Base-by-base conservation (phyloP, 2,888 invertebrate genomes). In the Diadromus collaris region DNA sequence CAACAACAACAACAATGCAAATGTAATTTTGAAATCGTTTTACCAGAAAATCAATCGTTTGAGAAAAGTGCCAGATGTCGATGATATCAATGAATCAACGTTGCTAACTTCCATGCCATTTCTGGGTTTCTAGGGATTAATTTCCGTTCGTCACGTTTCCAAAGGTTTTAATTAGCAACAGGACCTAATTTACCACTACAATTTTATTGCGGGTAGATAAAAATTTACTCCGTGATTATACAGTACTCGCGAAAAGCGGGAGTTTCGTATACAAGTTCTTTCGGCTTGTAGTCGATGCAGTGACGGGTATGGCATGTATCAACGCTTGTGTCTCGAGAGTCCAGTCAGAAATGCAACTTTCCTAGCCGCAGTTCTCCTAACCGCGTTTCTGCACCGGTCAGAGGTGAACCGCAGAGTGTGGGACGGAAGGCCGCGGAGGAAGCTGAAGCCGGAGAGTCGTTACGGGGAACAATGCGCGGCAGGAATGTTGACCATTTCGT, bases 401-500 rank as follows among this genome's bases (percentile, higher is more conserved):
- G 29, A 48, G 73, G 44, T 24, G 34, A 46, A 73, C 65, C 46
- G 46, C 58, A 65, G 58, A 48, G 34, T 24, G 46, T 29, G 44
- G 65, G n/a, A 48, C 44, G 41, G 34, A 46, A 46, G 24, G 21
- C 44, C 44, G 19, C 10, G 34, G 64, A 46, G 65, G 19, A 27
- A 64, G 56, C 29, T 16, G 34, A 56, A 32, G 6, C 29, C 44
- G 46, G 51, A 21, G 44, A 34, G 34, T 46, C 51, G 61, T 38
- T 48, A 65, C 34, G 44, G 24, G 21, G 64, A 46, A 73, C 65
- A 73, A 73, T 65, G 46, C 13, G 29, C 29, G 54, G 29, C 21
- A 54, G 44, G 13, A 48, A 65, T 58, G 65, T 73, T 73, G 65
- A 65, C 24, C 65, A 58, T 46, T 46, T n/a, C 27, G 5, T 48